Percentiles rank a stretch among this genome's conserved stretches.
phyloP scores from a whole-genome alignment of 2,113 vertebrate species.

The Sebastes schlegelii region DNA sequence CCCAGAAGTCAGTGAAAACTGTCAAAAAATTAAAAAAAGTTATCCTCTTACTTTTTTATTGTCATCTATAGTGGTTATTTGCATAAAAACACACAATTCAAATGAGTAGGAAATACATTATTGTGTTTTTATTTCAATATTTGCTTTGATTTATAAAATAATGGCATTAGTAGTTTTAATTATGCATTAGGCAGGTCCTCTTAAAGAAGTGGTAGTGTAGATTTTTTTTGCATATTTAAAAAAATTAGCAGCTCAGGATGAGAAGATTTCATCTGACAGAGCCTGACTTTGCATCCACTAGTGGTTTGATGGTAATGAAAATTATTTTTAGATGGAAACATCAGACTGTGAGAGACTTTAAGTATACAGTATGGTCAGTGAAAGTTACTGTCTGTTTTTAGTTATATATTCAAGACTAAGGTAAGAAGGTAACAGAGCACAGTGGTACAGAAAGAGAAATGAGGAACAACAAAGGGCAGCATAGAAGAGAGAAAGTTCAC shows the following conservation, averaged over 20 bases:
- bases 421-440: neutral
- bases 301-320: neutral
- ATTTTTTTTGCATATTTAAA: too few relatives aligned
- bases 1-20: too few relatives aligned
- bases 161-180: neutral
- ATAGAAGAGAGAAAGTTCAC: constrained; percentile 69
- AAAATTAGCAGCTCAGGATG: neutral
- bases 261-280: neutral
- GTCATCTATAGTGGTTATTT: too few relatives aligned
- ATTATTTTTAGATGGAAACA: neutral
- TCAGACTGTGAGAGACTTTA: neutral
- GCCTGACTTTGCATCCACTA: neutral
- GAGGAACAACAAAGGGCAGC: neutral
- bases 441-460: neutral
- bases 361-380: neutral
- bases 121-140: too few relatives aligned
- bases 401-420: neutral
- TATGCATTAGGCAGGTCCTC: neutral
- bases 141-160: neutral
- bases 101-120: too few relatives aligned
- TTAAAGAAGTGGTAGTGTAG: neutral
- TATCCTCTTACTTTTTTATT: too few relatives aligned
- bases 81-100: too few relatives aligned
- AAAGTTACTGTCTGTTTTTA: neutral
- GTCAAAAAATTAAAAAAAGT: too few relatives aligned